Conservation (phyloP, 2,113 vertebrate species). For the Epinephelus cyanopodus region DNA sequence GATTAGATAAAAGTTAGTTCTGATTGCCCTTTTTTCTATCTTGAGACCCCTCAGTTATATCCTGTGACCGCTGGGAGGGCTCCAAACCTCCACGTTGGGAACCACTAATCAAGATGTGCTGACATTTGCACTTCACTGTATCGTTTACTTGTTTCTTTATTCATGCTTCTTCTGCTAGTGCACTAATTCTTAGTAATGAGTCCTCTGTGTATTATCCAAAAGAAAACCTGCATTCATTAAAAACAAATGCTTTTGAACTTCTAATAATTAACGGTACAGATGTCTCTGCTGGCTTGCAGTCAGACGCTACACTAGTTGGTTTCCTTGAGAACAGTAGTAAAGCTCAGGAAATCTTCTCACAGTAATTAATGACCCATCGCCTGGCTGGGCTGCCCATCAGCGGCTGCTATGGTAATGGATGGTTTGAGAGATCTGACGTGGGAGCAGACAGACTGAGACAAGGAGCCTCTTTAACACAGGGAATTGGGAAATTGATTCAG, state of each 20-base stretch:
- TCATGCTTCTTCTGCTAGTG: not conserved
- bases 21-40: not conserved
- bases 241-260: constrained; percentile 1
- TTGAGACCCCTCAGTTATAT: not conserved
- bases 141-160: not conserved
- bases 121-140: not conserved
- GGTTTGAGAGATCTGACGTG: constrained; percentile 36
- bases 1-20: not conserved
- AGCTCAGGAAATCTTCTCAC: constrained; percentile 33
- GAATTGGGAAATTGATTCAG: not conserved
- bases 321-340: constrained; percentile 40
- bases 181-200: not conserved
- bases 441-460: not conserved
- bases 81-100: not conserved
- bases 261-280: not conserved
- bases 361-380: constrained; percentile 53
- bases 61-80: not conserved
- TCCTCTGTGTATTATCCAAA: not conserved
- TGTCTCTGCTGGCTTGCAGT: constrained; percentile 27
- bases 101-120: not conserved
- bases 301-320: constrained; percentile 22
- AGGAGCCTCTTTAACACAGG: constrained; percentile 10
- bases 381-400: constrained; percentile 47
- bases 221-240: not conserved
- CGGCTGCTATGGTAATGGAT: constrained; percentile 50